A percentile compares a stretch with the other conserved stretches of the same genome.
phyloP scores from a whole-genome alignment of 2,113 vertebrate species.

The Vidua macroura region DNA sequence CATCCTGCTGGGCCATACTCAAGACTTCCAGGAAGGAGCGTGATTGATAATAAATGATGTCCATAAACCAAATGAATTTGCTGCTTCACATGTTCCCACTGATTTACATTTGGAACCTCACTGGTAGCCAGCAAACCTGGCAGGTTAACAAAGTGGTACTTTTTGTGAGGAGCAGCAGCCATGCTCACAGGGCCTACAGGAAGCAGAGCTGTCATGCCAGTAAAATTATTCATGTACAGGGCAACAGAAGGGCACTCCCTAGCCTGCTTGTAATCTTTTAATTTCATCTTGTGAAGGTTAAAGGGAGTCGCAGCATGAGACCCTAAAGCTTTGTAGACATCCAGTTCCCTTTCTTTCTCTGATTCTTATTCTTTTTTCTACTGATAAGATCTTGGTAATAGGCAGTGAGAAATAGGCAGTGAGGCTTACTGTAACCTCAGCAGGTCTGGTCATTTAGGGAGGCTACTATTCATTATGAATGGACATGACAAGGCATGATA shows the following conservation, averaged over 20 bases:
- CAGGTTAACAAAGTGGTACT: background rate
- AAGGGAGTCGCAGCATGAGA: background rate
- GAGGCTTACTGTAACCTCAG: background rate
- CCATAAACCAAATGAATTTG: background rate
- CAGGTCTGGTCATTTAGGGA: background rate
- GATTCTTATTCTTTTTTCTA: background rate
- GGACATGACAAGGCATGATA: background rate
- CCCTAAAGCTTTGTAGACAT: background rate
- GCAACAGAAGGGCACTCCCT: constrained; percentile 7
- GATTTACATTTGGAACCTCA: constrained; percentile 35
- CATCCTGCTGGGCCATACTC: background rate
- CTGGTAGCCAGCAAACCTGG: background rate
- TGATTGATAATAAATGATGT: background rate
- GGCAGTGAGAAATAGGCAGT: background rate
- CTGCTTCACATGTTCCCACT: background rate
- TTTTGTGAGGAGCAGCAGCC: constrained; percentile 12
- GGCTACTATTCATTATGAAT: background rate
- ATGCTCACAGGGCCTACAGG: background rate
- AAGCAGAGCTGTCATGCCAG: background rate
- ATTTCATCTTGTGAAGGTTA: constrained; percentile 11
- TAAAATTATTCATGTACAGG: background rate
- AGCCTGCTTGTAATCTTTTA: constrained; percentile 16
- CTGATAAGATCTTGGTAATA: background rate
- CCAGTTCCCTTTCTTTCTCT: background rate
- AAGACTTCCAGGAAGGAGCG: background rate